A percentile compares a stretch with the other conserved stretches of the same genome.
Conservation (phyloP, 2,113 vertebrate genomes). For the Ahaetulla prasina region DNA sequence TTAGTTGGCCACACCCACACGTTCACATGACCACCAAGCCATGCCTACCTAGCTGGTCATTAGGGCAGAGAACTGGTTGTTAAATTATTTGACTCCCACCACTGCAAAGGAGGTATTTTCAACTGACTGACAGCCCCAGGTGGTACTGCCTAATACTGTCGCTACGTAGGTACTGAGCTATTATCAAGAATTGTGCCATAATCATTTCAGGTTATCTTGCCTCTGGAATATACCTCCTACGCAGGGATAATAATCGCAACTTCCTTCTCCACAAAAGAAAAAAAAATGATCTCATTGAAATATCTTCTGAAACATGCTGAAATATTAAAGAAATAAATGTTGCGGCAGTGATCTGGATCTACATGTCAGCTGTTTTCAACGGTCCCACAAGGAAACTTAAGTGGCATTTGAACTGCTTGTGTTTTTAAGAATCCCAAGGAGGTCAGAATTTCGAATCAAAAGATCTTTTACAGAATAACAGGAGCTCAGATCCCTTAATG, state of each 20-base stretch:
- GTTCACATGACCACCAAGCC: no score
- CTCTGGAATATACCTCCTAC: not conserved
- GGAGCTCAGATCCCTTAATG: conserved; percentile 48
- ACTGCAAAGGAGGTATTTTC: not conserved
- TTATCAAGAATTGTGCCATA: not conserved
- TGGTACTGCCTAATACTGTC: not conserved
- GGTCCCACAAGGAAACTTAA: not conserved
- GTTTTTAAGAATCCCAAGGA: conserved; percentile 42
- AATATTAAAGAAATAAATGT: conserved; percentile 45
- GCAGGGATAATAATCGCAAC: not conserved
- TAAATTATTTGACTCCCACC: no score
- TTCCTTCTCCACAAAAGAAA: not conserved
- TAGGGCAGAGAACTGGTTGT: no score
- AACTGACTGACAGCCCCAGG: not conserved
- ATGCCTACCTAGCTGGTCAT: no score
- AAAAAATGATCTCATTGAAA: conserved; percentile 15
- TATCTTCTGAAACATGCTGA: conserved; percentile 34
- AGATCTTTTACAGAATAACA: conserved; percentile 52
- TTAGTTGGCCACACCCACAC: no score
- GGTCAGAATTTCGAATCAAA: conserved; percentile 53
- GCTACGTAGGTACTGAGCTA: not conserved
- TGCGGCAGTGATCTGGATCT: not conserved
- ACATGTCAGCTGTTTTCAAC: conserved; percentile 4
- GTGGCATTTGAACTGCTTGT: conserved; percentile 32
- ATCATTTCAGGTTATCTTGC: not conserved